Percentiles rank a stretch among this genome's conserved stretches.
These are phyloP conservation scores for Megalurothrips usitatus DNA, from an alignment of 2,888 invertebrate genomes.

Conservation along the genomic window DNA sequence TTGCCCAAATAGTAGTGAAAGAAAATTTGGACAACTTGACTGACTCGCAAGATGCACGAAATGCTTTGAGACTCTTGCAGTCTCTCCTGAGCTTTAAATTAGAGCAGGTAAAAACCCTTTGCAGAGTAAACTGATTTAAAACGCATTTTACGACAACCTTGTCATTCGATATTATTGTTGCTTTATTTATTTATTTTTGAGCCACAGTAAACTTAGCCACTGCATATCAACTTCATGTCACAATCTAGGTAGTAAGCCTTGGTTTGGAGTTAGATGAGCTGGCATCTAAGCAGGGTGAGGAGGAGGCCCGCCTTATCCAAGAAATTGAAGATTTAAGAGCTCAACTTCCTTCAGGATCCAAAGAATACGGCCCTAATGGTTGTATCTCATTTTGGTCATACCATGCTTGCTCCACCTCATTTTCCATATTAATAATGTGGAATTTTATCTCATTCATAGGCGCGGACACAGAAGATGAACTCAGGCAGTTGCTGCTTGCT, in stretches of 20 bases:
- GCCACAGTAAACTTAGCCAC: neutral
- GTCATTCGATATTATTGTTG: too few relatives aligned
- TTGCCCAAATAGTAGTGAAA: neutral
- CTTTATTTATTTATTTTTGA: neutral
- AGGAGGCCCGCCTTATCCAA: slow-evolving; percentile 44
- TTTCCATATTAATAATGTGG: neutral
- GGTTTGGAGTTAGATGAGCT: slow-evolving; percentile 47
- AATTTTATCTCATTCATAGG: neutral
- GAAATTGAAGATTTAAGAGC: slow-evolving; percentile 43
- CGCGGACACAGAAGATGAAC: slow-evolving; percentile 41
- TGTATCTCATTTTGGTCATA: neutral
- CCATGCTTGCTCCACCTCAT: neutral
- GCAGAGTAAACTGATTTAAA: too few relatives aligned
- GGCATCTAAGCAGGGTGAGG: slow-evolving; percentile 48
- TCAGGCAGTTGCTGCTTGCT: slow-evolving; percentile 46
- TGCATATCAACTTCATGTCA: neutral
- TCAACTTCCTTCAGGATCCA: neutral
- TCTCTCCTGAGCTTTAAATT: slow-evolving; percentile 64
- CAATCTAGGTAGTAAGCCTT: neutral
- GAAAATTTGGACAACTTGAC: neutral
- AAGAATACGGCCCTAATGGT: neutral
- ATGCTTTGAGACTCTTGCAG: slow-evolving; percentile 58
- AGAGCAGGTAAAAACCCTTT: slow-evolving; percentile 55
- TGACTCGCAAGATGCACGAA: slow-evolving; percentile 49
- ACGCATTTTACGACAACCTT: too few relatives aligned